A percentile compares a stretch with the other conserved stretches of the same genome.
Evolutionary conservation across 2,113 vertebrate species (phyloP).

Genomic region (Varanus salvator): DNA sequence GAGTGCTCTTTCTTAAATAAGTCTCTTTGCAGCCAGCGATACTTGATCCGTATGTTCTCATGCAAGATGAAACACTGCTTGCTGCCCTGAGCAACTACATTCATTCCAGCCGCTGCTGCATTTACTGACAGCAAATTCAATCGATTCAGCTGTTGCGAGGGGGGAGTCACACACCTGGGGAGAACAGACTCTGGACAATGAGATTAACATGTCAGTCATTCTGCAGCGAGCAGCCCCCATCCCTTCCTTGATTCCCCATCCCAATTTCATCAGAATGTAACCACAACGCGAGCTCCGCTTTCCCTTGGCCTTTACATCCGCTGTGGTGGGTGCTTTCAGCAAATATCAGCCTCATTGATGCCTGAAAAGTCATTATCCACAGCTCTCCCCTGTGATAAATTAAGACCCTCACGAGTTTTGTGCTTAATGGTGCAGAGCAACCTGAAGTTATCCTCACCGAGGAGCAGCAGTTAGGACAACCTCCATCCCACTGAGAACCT

Average conservation of each 20-base stretch:
- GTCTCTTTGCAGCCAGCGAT: neutral
- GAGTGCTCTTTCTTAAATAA: constrained; percentile 32
- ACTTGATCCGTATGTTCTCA: neutral
- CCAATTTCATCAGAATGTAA: constrained; percentile 69
- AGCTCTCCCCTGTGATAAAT: constrained; percentile 62
- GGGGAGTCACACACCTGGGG: constrained; percentile 64
- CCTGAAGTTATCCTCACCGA: constrained; percentile 55
- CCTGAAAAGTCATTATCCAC: constrained; percentile 67
- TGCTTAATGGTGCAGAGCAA: constrained; percentile 52
- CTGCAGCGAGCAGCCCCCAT: constrained; percentile 62
- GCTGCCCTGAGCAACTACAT: constrained; percentile 59
- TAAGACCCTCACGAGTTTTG: constrained; percentile 59
- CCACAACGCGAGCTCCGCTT: constrained; percentile 65
- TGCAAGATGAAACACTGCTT: constrained; percentile 25
- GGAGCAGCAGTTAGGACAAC: constrained; percentile 48
- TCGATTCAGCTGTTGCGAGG: constrained; percentile 35
- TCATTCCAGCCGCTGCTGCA: constrained; percentile 57
- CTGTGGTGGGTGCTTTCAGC: constrained; percentile 38
- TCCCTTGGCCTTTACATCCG: constrained; percentile 48
- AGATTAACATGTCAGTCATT: constrained; percentile 74
- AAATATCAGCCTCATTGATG: constrained; percentile 30
- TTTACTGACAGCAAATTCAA: constrained; percentile 68
- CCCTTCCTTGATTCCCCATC: constrained; percentile 47
- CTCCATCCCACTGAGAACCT: constrained; percentile 39
- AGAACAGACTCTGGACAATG: constrained; percentile 62